Evolutionary conservation across 2,113 vertebrate species (phyloP), one percentile per base, ranked within the genome.

Genomic region (Burhinus bistriatus): DNA sequence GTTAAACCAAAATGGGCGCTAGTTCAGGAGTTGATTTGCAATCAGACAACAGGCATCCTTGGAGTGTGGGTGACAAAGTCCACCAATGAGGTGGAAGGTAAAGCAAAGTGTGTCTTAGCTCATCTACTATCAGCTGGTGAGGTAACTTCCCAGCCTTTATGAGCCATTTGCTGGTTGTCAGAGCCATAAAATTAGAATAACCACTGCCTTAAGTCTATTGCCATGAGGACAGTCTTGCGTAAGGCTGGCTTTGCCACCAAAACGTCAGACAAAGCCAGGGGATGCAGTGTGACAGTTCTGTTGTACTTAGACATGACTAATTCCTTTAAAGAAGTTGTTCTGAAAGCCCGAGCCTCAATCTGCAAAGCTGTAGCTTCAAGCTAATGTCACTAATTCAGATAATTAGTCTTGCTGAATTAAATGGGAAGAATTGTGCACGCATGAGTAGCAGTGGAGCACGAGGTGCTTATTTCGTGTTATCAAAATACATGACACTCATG

Each of bases 351-450:
- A 82, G n/a, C 34, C 78, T 89, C 94, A 79, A 57, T 89, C 84
- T 85, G 52, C 26, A 91, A 96, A 93, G 65, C 89, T 1, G 15
- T 96, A 89, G 81, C 87, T 96, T 91, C 77, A 71, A 94, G 95
- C 81, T 89, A 96, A 83, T 96, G 87, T 89, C 66, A 87, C 69
- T 96, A 95, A 96, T 95, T 91, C 93, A 94, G 81, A 79, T 93
- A 96, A 97, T 97, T 97, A 96, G 81, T 96, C 89, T 91, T 96
- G 83, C 89, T 94, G 89, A 97, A 97, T 96, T 96, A 96, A 95
- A 96, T 65, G 57, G 73, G 84, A 93, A 89, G 77, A 91, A 93
- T 54, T 76, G 89, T 89, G 52, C 83, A 95, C 0, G 73, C 87
- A 72, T 93, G 93, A 96, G 80, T 84, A 95, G 91, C 1, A 0